Percentiles rank a stretch among this genome's conserved stretches.
Conservation (phyloP, 2,113 vertebrate species). For the Peucedramus taeniatus region DNA sequence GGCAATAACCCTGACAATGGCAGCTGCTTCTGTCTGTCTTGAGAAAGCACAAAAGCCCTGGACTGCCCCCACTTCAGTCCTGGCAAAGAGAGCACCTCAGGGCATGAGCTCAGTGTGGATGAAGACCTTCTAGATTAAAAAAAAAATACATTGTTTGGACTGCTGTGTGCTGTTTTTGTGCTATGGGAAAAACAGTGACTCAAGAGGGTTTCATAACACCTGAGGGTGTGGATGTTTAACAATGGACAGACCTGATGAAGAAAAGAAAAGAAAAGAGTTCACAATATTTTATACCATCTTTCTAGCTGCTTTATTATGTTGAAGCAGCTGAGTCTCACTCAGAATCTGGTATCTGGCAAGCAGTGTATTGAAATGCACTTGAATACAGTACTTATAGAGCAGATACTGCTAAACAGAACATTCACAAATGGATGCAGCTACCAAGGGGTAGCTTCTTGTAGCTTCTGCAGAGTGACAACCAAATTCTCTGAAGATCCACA, state of each 20-base stretch:
- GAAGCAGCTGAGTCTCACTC: background rate
- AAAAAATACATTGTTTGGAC: background rate
- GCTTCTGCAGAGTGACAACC: background rate
- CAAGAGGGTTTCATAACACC: background rate
- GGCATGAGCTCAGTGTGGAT: background rate
- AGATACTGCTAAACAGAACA: background rate
- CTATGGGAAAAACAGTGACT: background rate
- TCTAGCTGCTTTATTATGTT: background rate
- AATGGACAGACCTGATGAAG: background rate
- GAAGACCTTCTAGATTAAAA: background rate
- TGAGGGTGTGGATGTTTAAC: background rate
- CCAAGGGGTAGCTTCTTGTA: background rate
- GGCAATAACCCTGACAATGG: background rate
- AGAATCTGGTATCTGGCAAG: background rate
- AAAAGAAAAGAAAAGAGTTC: background rate
- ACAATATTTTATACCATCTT: background rate
- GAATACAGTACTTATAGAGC: background rate
- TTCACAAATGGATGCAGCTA: background rate
- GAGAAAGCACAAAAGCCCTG: background rate
- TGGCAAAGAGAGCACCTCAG: background rate
- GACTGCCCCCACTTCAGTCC: background rate
- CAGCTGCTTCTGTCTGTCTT: background rate
- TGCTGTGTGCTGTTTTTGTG: background rate
- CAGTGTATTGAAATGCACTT: background rate
- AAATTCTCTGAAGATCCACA: background rate